Percentiles rank a stretch among this genome's conserved stretches.
phyloP scores from a whole-genome alignment of 2,888 invertebrate genomes.

The Drosophila maculinotata region DNA sequence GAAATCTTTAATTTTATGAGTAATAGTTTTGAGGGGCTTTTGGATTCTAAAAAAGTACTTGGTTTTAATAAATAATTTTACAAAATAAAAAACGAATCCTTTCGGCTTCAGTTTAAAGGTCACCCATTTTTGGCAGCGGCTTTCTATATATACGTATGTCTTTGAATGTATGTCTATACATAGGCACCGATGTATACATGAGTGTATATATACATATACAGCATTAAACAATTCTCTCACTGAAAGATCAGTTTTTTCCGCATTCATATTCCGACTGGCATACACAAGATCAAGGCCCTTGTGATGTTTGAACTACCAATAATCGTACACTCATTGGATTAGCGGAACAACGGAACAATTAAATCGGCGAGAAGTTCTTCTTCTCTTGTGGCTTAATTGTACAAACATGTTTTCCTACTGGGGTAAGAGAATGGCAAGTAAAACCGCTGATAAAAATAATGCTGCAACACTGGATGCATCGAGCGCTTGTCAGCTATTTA shows the following conservation, averaged over 20 bases:
- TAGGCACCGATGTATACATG: constrained; percentile 1
- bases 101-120: not conserved
- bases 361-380: not conserved
- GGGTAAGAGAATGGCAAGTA: constrained; percentile 44
- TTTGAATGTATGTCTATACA: not conserved
- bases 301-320: constrained; percentile 8
- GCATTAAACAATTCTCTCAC: constrained; percentile 14
- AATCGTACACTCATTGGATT: constrained; percentile 7
- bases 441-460: constrained; percentile 9
- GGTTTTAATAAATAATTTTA: not conserved
- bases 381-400: too few species aligned
- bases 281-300: constrained; percentile 68
- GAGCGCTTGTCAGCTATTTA: not conserved
- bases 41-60: too few species aligned
- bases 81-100: not conserved
- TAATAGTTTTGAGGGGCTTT: too few species aligned
- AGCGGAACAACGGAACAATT: not conserved
- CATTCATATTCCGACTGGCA: constrained; percentile 32
- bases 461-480: constrained; percentile 3
- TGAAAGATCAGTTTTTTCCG: constrained; percentile 30
- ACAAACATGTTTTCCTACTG: constrained; percentile 67
- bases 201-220: constrained; percentile 1
- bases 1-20: not conserved
- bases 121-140: constrained; percentile 6
- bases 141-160: not conserved